These are phyloP conservation scores for Microtus pennsylvanicus DNA, from an alignment of 2,113 vertebrate species.

Conservation along the genomic window DNA sequence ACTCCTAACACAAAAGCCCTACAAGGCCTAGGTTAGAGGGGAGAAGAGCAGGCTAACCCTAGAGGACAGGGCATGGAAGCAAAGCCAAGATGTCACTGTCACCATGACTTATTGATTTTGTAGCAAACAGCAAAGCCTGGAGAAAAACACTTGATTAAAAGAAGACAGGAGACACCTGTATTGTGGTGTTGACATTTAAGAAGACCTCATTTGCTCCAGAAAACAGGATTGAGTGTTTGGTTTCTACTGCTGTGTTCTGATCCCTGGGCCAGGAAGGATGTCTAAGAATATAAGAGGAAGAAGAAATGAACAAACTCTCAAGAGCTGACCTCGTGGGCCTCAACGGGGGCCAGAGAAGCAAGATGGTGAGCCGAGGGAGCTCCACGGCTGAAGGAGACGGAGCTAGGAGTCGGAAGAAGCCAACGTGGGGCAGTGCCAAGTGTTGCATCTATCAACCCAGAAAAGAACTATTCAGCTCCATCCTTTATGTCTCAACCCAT, in stretches of 20 bases:
- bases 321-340: slow-evolving; percentile 9
- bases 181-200: not conserved
- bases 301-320: not conserved
- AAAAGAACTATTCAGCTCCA: accelerated
- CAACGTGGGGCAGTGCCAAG: accelerated
- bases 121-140: not conserved
- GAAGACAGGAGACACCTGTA: not conserved
- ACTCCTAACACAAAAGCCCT: not conserved
- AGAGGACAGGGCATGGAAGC: not conserved
- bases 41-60: not conserved
- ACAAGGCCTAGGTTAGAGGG: accelerated
- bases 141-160: slow-evolving; percentile 1
- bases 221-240: not conserved
- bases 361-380: not conserved
- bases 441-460: not conserved
- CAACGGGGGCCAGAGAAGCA: not conserved
- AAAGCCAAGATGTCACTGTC: not conserved
- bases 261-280: not conserved
- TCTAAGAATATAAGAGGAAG: not conserved
- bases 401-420: too few species aligned
- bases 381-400: accelerated
- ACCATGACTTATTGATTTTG: not conserved
- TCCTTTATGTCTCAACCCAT: not conserved
- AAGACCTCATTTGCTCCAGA: not conserved
- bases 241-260: not conserved